Conservation (phyloP, 92 coral and sea anemone genomes). For the Paramuricea clavata region DNA sequence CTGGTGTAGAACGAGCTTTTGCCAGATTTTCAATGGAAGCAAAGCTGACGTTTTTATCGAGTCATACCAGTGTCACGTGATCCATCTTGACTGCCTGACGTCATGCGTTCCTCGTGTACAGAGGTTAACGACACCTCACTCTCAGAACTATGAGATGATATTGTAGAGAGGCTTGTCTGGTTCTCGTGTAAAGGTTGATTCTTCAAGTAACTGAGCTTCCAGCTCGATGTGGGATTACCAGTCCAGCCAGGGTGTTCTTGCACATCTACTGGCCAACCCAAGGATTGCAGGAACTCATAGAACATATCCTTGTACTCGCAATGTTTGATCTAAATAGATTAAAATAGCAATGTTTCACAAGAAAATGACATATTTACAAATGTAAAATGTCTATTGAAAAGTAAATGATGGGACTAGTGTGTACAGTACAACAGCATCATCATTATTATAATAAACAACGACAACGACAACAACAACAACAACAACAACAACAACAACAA, state of each 20-base stretch:
- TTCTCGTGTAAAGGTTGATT: conserved; percentile 70
- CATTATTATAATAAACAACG: too few relatives aligned
- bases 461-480: too few relatives aligned
- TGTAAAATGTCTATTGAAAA: too few relatives aligned
- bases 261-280: conserved; percentile 97
- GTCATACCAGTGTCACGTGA: neutral
- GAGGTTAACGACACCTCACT: conserved; percentile 34
- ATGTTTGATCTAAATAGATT: conserved; percentile 65
- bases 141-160: conserved; percentile 49
- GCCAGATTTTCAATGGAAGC: too few relatives aligned
- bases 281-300: conserved; percentile 86
- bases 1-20: too few relatives aligned
- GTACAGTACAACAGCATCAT: too few relatives aligned
- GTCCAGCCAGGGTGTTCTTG: conserved; percentile 97
- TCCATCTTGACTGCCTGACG: neutral
- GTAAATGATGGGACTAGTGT: too few relatives aligned
- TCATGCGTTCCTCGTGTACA: neutral
- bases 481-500: neutral
- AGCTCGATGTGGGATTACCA: conserved; percentile 84
- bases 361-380: too few relatives aligned
- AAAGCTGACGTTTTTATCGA: too few relatives aligned
- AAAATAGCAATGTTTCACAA: neutral
- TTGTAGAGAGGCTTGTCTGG: conserved; percentile 61
- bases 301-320: conserved; percentile 83
- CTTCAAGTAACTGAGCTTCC: conserved; percentile 72